phyloP scores from a whole-genome alignment of 2,113 vertebrate genomes.

The Catharus bicknelli region DNA sequence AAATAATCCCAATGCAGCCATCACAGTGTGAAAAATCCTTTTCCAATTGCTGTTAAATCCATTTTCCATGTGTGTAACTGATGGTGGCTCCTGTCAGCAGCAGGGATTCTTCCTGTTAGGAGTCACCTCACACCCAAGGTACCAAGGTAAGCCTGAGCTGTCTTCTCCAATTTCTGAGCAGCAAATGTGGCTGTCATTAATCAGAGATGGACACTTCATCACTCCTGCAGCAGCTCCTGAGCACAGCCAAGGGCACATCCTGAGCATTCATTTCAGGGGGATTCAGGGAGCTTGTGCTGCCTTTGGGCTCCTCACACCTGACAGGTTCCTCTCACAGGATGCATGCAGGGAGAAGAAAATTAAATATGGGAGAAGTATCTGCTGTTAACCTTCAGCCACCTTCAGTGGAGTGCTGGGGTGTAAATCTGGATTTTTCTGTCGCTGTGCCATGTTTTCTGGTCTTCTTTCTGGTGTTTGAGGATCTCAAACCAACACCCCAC shows the following conservation, averaged over 20 bases:
- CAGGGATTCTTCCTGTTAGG: background rate
- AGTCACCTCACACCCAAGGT: background rate
- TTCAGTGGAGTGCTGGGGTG: background rate
- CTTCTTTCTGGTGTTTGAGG: background rate
- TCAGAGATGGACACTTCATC: conserved; percentile 1
- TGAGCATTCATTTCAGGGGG: background rate
- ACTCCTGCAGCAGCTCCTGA: background rate
- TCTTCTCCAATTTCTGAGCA: background rate
- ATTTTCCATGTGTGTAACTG: background rate
- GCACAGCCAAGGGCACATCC: conserved; percentile 3
- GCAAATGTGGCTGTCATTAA: background rate
- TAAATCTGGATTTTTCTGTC: background rate
- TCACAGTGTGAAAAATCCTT: background rate
- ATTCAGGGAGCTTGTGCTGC: background rate
- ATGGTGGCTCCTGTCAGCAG: background rate
- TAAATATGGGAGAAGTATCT: background rate
- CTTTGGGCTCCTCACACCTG: background rate
- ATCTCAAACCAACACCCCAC: background rate
- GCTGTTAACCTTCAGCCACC: background rate
- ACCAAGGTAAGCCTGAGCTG: background rate
- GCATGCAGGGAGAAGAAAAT: background rate
- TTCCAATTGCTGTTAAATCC: background rate
- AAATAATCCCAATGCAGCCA: background rate
- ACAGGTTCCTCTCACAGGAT: background rate
- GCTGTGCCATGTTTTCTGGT: background rate